Conservation (phyloP, 2,797 vertebrate genomes). For the Sebastes melanostomus region DNA sequence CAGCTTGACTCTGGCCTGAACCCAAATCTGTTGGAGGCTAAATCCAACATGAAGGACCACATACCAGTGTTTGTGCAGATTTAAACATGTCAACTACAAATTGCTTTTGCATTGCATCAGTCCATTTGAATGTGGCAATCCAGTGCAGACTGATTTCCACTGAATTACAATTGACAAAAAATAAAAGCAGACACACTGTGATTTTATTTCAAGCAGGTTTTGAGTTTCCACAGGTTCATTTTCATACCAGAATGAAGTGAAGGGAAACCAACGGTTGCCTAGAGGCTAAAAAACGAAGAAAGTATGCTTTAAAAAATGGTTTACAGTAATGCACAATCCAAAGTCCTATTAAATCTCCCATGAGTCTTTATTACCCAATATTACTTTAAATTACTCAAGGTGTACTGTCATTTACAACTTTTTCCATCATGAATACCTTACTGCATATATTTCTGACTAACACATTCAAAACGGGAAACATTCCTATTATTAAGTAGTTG, state of each 20-base stretch:
- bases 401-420: neutral
- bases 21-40: neutral
- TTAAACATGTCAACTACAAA: neutral
- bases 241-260: neutral
- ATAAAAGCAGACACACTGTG: neutral
- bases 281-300: too few relatives aligned
- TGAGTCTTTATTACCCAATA: neutral
- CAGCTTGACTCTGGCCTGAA: constrained; percentile 4
- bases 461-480: too few relatives aligned
- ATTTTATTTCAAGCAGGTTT: neutral
- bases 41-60: neutral
- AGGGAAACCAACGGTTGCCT: too few relatives aligned
- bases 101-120: neutral
- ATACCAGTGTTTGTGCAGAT: neutral
- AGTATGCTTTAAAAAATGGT: too few relatives aligned
- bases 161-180: neutral
- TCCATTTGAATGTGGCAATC: neutral
- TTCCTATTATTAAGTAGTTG: too few relatives aligned
- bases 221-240: neutral
- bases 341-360: neutral
- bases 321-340: too few relatives aligned
- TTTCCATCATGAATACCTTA: too few relatives aligned
- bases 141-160: neutral
- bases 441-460: too few relatives aligned
- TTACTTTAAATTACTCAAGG: neutral